Evolutionary conservation across 2,113 vertebrate species (phyloP).

Genomic region (Nansenia antarctica): DNA sequence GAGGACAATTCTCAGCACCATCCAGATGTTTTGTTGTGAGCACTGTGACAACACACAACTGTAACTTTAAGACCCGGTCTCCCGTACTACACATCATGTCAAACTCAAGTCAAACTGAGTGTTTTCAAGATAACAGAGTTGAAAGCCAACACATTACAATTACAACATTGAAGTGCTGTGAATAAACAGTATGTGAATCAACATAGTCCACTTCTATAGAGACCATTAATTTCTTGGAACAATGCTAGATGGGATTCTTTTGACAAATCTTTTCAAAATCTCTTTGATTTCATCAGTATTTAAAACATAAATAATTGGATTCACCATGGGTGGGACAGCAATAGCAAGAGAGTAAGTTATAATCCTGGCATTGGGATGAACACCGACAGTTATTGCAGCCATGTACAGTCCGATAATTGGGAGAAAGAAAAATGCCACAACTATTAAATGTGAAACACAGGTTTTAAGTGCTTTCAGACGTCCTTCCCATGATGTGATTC

Average conservation of each 20-base stretch:
- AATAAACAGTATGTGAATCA: too few relatives aligned
- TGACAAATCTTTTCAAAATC: slow-evolving; percentile 9
- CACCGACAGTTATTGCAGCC: slow-evolving; percentile 1
- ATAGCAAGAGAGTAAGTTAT: slow-evolving; percentile 29
- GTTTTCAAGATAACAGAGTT: too few relatives aligned
- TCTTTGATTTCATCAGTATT: slow-evolving; percentile 40
- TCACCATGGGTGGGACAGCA: slow-evolving; percentile 37
- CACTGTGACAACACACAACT: too few relatives aligned
- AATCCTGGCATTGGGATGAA: slow-evolving; percentile 33
- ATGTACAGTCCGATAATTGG: slow-evolving; percentile 15
- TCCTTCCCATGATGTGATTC: slow-evolving; percentile 37
- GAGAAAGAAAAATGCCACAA: slow-evolving; percentile 29
- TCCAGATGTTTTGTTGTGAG: too few relatives aligned
- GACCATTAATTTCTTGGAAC: background rate
- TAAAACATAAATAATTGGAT: slow-evolving; percentile 48
- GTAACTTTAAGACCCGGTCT: too few relatives aligned
- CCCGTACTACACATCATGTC: too few relatives aligned
- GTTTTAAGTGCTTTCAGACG: slow-evolving; percentile 42
- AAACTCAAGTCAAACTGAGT: too few relatives aligned
- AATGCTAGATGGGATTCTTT: background rate
- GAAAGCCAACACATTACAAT: too few relatives aligned
- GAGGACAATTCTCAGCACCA: too few relatives aligned
- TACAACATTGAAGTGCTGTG: too few relatives aligned
- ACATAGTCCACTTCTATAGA: too few relatives aligned
- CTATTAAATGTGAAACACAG: slow-evolving; percentile 33